Base-by-base conservation (phyloP, 2,113 vertebrate genomes). In the Eulemur rufifrons region DNA sequence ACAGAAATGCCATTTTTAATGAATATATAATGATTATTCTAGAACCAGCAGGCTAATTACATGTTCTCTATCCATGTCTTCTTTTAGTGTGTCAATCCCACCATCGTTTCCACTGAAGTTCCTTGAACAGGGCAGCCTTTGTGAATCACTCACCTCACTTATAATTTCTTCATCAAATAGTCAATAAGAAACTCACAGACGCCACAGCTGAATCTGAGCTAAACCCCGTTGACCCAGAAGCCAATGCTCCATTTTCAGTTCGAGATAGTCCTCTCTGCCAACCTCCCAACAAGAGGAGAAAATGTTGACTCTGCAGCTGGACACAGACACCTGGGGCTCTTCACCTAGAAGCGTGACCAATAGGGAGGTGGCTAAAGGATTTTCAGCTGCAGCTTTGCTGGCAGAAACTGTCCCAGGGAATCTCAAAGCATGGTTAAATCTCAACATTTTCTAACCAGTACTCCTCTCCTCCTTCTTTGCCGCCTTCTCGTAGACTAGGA, bases 81-180 rank as follows among this genome's bases (percentile, higher is more conserved):
- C 21, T 80, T 15, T 73, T 76, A 76, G 9, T 52, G 11, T 86
- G 10, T 1, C 42, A 25, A 86, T 17, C 39, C 54, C 10, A n/a
- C 34, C n/a, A 80, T 83, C 63, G 66, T 54, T 96, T 95, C 77
- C 39, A 2, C 71, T 52, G 52, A 92, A 85, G 66, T 88, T 77
- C 45, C 20, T 90, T 63, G 54, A 42, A 50, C 17, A 96, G 21
- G 10, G 11, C 13, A 93, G 32, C 34, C 66, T 76, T 89, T 76
- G 15, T 42, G 42, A 89, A 17, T 95, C 59, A 56, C n/a, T 39
- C 29, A 56, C 25, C 21, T 90, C 85, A 25, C 6, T 87, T 37
- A 66, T 0, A 56, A 39, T 74, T 56, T 95, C 88, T 76, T 88
- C 14, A 69, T 52, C 21, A 66, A 71, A 73, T 27, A 94, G 63